Evolutionary conservation across 2,113 vertebrate species (phyloP).

Genomic region (Vidua chalybeata): DNA sequence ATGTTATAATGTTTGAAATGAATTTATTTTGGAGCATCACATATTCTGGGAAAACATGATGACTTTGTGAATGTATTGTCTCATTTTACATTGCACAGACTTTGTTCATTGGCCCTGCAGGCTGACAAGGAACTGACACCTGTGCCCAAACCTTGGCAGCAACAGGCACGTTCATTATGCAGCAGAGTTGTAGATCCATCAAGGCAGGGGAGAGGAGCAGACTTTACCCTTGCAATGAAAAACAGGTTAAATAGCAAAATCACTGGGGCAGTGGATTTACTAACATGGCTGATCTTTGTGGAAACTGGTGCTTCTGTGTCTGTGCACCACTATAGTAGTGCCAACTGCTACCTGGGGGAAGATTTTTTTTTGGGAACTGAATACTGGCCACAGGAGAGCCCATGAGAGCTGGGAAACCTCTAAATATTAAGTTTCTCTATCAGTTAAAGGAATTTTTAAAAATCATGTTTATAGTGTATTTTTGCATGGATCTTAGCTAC

Average conservation of each 20-base stretch:
- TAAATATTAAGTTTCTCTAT: not conserved
- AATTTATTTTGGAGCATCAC: constrained; percentile 61
- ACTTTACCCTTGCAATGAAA: not conserved
- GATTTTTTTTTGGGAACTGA: not conserved
- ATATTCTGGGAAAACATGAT: constrained; percentile 65
- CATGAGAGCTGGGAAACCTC: not conserved
- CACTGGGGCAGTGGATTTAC: not conserved
- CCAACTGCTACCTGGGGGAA: not conserved
- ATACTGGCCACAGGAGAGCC: not conserved
- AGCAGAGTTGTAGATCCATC: not conserved
- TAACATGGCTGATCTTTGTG: not conserved
- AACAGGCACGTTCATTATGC: not conserved
- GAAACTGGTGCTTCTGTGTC: not conserved
- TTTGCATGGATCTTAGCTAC: not conserved
- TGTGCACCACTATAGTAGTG: not conserved
- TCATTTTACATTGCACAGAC: constrained; percentile 54
- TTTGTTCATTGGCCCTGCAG: constrained; percentile 49
- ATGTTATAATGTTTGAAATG: constrained; percentile 41
- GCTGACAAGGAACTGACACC: constrained; percentile 58
- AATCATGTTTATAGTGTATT: not conserved
- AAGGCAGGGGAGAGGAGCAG: not conserved
- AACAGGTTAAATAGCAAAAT: not conserved
- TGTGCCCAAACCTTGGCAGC: constrained; percentile 64
- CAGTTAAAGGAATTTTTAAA: not conserved
- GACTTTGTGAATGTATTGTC: constrained; percentile 22